Conservation (phyloP, 2,113 vertebrate species). For the Trinectes maculatus region DNA sequence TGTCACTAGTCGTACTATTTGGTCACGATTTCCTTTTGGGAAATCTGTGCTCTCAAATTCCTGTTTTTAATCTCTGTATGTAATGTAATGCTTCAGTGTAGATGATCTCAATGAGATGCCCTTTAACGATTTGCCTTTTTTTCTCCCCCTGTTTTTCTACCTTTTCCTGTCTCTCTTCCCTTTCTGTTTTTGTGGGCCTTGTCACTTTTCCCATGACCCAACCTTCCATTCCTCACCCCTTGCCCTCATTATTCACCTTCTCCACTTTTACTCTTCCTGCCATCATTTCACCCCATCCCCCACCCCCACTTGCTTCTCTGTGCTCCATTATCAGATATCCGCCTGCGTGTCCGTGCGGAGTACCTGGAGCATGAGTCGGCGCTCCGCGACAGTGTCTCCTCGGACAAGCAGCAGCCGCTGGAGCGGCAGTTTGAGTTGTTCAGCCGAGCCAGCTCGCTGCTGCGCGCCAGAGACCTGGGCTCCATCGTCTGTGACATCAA, state of each 20-base stretch:
- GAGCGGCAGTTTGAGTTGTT: slow-evolving; percentile 91
- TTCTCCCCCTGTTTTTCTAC: slow-evolving; percentile 37
- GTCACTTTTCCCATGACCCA: too few relatives aligned
- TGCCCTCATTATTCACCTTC: slow-evolving; percentile 21
- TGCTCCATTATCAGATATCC: slow-evolving; percentile 82
- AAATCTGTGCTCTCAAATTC: slow-evolving; percentile 3
- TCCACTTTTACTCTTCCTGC: slow-evolving; percentile 1
- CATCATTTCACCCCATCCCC: slow-evolving; percentile 3
- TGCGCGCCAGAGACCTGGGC: slow-evolving; percentile 89
- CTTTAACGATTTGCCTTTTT: slow-evolving; percentile 46
- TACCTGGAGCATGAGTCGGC: slow-evolving; percentile 89
- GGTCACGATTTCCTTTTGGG: slow-evolving; percentile 13
- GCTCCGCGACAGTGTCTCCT: slow-evolving; percentile 86
- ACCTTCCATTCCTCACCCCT: slow-evolving; percentile 11
- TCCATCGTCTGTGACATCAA: slow-evolving; percentile 93
- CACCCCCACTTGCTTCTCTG: slow-evolving; percentile 23
- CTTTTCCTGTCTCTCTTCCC: slow-evolving; percentile 46
- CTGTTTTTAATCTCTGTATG: background rate
- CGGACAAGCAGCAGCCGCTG: slow-evolving; percentile 86
- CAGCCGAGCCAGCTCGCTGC: slow-evolving; percentile 86
- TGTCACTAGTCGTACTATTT: slow-evolving; percentile 12
- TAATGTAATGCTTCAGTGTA: slow-evolving; percentile 10
- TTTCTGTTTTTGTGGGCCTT: slow-evolving; percentile 19
- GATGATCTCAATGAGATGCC: background rate
- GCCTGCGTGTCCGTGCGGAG: slow-evolving; percentile 89